These are phyloP conservation scores for Microplitis demolitor DNA, from an alignment of 1,140 invertebrate genomes.

Conservation along the genomic window DNA sequence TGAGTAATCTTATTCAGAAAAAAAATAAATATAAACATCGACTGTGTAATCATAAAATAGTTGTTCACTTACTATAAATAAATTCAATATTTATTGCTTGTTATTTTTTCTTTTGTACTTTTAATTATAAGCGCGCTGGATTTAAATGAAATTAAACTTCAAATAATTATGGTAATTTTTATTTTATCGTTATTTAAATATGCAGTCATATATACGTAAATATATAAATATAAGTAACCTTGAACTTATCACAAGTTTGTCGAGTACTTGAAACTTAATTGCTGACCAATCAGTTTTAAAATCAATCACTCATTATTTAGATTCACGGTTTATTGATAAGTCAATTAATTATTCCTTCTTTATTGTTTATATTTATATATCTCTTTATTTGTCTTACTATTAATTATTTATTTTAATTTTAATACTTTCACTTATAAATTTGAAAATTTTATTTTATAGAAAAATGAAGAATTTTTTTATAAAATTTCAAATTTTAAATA, in stretches of 20 bases:
- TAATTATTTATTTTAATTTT: no score
- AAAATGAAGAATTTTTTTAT: no score
- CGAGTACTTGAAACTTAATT: not conserved
- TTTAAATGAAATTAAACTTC: not conserved
- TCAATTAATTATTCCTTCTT: not conserved
- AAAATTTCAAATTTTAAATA: no score
- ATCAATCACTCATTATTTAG: not conserved
- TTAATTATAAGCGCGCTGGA: not conserved
- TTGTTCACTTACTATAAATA: no score
- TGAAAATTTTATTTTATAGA: not conserved
- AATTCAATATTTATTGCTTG: no score
- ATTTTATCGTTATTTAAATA: not conserved
- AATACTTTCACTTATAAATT: no score
- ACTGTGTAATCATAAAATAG: no score
- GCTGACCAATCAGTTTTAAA: not conserved
- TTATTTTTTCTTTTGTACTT: not conserved
- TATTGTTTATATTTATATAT: not conserved
- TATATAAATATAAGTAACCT: not conserved
- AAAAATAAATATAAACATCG: not conserved
- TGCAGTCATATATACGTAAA: not conserved
- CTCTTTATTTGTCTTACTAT: no score
- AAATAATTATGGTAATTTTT: not conserved
- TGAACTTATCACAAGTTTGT: constrained; percentile 12
- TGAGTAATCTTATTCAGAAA: constrained; percentile 10
- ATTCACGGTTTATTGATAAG: not conserved